Base-by-base conservation (phyloP, 2,113 vertebrate genomes). In the Clinocottus analis region DNA sequence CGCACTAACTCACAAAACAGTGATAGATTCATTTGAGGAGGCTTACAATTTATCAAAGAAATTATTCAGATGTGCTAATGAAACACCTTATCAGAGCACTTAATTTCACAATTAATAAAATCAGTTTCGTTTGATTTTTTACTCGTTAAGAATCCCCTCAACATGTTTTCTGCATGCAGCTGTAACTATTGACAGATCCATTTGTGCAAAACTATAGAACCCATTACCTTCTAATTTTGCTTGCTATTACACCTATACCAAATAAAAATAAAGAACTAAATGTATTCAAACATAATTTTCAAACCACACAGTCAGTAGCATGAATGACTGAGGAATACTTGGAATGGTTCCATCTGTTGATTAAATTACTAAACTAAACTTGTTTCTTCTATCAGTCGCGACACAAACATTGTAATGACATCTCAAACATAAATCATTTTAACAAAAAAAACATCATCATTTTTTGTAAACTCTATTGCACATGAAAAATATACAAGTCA, bases 261-360 rank as follows among this genome's bases (percentile, higher is more conserved):
- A 31, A 23, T 10, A 23, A 49, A 53, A 72, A 60, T 47, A 12
- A 39, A 53, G 13, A 7, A 7, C 10, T 60, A 21, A 1, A 7
- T 25, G 65, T 47, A 33, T 49, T 56, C 10, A 31, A 27, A 29
- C 7, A 37, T 39, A 47, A 56, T 33, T 47, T 68, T 33, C 41
- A 80, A 29, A 27, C 21, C 47, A 9, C 37, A 64, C 59, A 58
- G 77, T 17, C 25, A 43, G 31, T 67, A 25, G 37, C 72, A 62
- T 79, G n/a, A 37, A 16, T 47, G 39, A 78, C 39, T n/a, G 53
- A 72, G 13, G n/a, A 66, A 55, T 33, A 64, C 67, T 63, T 64
- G 35, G 12, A 37, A 41, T 16, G 17, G 3, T 21, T 58, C 13
- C 37, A 49, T 3, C 13, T 25, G 49, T 11, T 75, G n/a, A 61